phyloP scores from a whole-genome alignment of 2,888 invertebrate genomes.

The Tenthredo notha region DNA sequence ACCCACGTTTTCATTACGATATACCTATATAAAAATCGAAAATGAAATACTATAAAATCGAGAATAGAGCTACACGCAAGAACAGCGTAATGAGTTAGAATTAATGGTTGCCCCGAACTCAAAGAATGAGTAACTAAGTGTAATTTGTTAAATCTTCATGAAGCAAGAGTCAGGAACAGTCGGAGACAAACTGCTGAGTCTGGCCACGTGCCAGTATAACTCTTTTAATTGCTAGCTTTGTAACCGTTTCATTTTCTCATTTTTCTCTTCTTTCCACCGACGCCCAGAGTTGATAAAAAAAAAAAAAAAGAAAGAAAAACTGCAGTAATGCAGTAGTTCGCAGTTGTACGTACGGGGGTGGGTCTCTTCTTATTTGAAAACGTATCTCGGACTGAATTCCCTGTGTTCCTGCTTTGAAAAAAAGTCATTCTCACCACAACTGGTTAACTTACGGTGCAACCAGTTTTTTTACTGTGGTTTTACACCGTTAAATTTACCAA shows the following conservation, averaged over 20 bases:
- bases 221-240: constrained; percentile 53
- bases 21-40: background rate
- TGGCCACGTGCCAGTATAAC: constrained; percentile 49
- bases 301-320: constrained; percentile 28
- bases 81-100: background rate
- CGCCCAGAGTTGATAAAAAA: constrained; percentile 18
- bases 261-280: constrained; percentile 26
- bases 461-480: background rate
- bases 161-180: constrained; percentile 46
- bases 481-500: background rate
- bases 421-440: constrained; percentile 7
- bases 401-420: background rate
- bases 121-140: constrained; percentile 30
- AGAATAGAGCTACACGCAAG: background rate
- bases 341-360: background rate
- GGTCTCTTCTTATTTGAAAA: constrained; percentile 27
- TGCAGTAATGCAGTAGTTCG: constrained; percentile 38
- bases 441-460: constrained; percentile 16
- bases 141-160: constrained; percentile 42
- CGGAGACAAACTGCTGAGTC: constrained; percentile 41
- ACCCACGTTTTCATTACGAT: background rate
- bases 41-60: background rate
- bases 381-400: constrained; percentile 22
- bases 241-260: constrained; percentile 17
- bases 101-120: constrained; percentile 7